phyloP scores from a whole-genome alignment of 2,113 vertebrate species.

The Oryctolagus cuniculus region DNA sequence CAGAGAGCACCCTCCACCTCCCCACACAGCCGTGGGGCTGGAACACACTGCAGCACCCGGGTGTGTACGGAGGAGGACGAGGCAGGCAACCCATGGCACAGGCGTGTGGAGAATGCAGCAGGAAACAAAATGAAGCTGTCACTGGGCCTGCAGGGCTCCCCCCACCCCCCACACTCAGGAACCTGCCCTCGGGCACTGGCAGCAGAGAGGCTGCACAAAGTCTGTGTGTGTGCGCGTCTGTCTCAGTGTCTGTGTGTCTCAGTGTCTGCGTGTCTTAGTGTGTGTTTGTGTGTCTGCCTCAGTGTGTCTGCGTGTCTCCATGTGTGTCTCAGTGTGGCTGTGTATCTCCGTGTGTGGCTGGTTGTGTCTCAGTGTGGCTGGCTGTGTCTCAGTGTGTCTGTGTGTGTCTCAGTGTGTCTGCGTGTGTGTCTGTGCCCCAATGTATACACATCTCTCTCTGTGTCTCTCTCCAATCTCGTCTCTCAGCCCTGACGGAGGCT shows the following conservation, averaged over 20 bases:
- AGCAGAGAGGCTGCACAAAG: too few species aligned
- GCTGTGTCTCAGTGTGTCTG: too few species aligned
- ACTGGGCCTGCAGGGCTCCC: neutral
- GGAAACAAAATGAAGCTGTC: neutral
- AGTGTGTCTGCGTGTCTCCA: too few species aligned
- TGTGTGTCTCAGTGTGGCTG: too few species aligned
- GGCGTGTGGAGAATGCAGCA: neutral
- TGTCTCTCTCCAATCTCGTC: neutral
- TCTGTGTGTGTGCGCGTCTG: too few species aligned
- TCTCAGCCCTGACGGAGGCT: too few species aligned
- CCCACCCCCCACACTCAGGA: neutral
- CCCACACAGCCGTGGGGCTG: constrained; percentile 4
- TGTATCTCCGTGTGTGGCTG: neutral
- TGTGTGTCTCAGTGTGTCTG: neutral
- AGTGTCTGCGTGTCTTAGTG: too few species aligned
- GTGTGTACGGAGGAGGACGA: neutral
- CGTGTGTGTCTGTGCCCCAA: too few species aligned
- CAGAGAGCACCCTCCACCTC: neutral
- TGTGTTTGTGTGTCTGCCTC: too few species aligned
- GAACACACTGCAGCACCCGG: neutral
- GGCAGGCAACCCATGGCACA: neutral
- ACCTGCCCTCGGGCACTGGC: too few species aligned
- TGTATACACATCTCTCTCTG: neutral
- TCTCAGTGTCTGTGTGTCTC: too few species aligned
- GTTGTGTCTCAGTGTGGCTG: too few species aligned